Conservation (phyloP, 2,113 vertebrate genomes). For the Nipponia nippon region DNA sequence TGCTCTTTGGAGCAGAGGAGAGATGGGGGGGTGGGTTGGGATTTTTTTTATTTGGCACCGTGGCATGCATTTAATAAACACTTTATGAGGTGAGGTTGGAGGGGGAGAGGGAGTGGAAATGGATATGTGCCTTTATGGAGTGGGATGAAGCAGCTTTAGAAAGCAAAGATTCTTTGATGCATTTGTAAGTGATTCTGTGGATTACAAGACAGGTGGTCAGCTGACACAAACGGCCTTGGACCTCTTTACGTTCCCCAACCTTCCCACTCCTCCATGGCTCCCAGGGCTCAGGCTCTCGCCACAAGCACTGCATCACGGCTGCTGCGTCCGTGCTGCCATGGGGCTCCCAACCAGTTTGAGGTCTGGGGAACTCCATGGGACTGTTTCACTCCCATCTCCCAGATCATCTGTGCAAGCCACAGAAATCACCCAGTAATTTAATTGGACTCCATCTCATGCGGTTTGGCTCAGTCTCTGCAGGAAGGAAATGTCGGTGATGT, state of each 20-base stretch:
- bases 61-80: background rate
- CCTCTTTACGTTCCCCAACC: background rate
- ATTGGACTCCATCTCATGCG: background rate
- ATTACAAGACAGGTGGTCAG: background rate
- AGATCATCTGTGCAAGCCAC: background rate
- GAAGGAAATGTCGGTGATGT: background rate
- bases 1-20: conserved; percentile 23
- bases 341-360: background rate
- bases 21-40: background rate
- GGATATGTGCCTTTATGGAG: background rate
- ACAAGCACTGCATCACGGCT: background rate
- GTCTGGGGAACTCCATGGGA: background rate
- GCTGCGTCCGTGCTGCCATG: background rate
- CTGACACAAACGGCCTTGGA: background rate
- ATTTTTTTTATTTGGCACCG: background rate
- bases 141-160: background rate
- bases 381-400: background rate
- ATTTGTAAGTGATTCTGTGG: background rate
- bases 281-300: background rate
- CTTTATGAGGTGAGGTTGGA: conserved; percentile 2
- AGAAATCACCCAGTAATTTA: background rate
- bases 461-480: background rate
- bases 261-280: background rate
- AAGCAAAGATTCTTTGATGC: background rate
- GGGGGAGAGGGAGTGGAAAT: background rate